Base-by-base conservation (phyloP, 2,888 invertebrate genomes). In the Cepaea hortensis region DNA sequence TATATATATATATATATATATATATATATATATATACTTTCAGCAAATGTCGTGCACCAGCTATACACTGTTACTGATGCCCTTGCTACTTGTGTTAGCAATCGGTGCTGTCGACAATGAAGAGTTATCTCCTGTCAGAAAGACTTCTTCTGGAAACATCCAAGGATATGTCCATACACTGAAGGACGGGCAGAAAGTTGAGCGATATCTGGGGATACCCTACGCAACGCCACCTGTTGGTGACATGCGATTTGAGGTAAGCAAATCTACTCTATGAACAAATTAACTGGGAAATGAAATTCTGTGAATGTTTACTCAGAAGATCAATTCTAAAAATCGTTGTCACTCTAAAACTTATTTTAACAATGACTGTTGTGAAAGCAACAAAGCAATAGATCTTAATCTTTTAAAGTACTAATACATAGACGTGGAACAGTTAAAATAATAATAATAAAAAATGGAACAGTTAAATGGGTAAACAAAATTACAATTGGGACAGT, bases 161-260 rank as follows among this genome's bases (percentile, higher is more conserved):
- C 87, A 88, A 15, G 92, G 92, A 15, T 81, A 88, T 80, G 80
- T 90, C 11, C 86, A 89, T 13, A 89, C 85, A 68, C 84, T 90
- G 15, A 73, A 73, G 11, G 73, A 79, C 7, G 86, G 88, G 0
- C 83, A 87, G 0, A 85, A 88, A 76, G 90, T 90, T 46, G 90
- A 90, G 50, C 85, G 90, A 61, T 92, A 91, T 87, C 89, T 92
- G 15, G 91, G 92, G 4, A 86, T 92, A 20, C 92, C 92, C 6
- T 92, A 90, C 70, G 92, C 92, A 11, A 86, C 89, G 23, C 91
- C 92, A 35, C 92, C 92, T 3, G 82, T 91, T 9, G 90, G 90
- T 48, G 83, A 90, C 9, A 87, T 91, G 48, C 89, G 92, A 85
- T 92, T 91, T 85, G 89, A 90, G 90, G 91, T 91, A 88, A 87